Evolutionary conservation across 30 jellyfish, hydroid and myxozoan genomes (phyloP).

Genomic region (Sanderia malayensis): DNA sequence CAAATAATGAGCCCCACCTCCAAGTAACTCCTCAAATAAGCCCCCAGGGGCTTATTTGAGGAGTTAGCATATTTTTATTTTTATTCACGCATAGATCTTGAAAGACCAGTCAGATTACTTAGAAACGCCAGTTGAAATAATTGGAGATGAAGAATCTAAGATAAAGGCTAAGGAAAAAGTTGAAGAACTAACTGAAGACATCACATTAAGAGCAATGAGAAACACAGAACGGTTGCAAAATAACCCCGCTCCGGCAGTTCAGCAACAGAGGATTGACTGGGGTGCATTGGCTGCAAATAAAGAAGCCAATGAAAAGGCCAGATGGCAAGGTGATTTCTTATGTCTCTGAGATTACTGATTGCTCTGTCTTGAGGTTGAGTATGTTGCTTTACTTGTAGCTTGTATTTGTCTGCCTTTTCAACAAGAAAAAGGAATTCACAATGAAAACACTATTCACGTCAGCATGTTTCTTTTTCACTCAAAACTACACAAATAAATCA

Average conservation of each 20-base stretch:
- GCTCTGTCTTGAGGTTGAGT: too few relatives aligned
- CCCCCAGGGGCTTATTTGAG: too few relatives aligned
- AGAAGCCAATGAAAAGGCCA: conserved; percentile 48
- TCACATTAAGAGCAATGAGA: conserved; percentile 50
- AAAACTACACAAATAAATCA: too few relatives aligned
- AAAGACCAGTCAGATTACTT: conserved; percentile 35
- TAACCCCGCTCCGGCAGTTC: conserved; percentile 13
- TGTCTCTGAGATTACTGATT: too few relatives aligned
- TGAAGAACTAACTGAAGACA: conserved; percentile 66
- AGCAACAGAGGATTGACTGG: conserved; percentile 46
- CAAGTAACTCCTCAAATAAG: too few relatives aligned
- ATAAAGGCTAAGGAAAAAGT: conserved; percentile 54
- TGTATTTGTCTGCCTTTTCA: too few relatives aligned
- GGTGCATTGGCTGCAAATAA: conserved; percentile 26
- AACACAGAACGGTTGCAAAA: conserved; percentile 16
- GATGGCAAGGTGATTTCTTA: conserved; percentile 62
- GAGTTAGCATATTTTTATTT: not conserved
- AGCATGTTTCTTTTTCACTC: too few relatives aligned
- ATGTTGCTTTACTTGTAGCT: too few relatives aligned
- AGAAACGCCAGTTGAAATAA: conserved; percentile 67
- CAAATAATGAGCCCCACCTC: too few relatives aligned
- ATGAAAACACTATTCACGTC: too few relatives aligned
- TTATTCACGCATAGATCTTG: conserved; percentile 53
- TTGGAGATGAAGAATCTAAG: conserved; percentile 60
- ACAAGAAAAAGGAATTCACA: too few relatives aligned